Base-by-base conservation (phyloP, 2,113 vertebrate species). In the Centropus bengalensis region DNA sequence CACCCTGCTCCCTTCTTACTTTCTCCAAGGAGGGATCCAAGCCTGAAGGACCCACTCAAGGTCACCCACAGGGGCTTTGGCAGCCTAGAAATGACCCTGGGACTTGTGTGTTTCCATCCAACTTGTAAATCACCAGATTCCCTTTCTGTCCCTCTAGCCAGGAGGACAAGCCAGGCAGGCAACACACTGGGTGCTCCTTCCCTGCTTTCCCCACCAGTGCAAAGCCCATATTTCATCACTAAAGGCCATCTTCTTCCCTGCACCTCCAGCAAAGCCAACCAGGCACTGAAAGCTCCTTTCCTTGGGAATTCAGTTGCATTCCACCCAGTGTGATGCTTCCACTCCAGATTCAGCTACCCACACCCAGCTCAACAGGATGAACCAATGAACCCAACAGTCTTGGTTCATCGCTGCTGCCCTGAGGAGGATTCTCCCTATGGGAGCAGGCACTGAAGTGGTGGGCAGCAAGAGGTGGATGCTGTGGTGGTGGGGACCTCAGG, bases 61-160 rank as follows among this genome's bases (percentile, higher is more conserved):
- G 60, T 71, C 8, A 0, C 1, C 4, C 18, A 2, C 0, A 3
- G 55, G 88, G 51, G 30, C n/a, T 88, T 21, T 44, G 59, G 59
- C 54, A 49, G 55, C 26, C 27, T 55, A 66, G 74, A n/a, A 81
- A 40, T 10, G 32, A 74, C 24, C 36, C 22, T 1, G 4, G 38
- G 40, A 56, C 1, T 0, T 1, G 1, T 1, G 9, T 28, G 36
- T 52, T 75, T 28, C 47, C 32, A 20, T 2, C 38, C 24, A 49
- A 44, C 32, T 49, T 13, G 12, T 36, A n/a, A 81, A 86, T 56
- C 51, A 26, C 24, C 0, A 0, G 10, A 58, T 63, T 67, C 49
- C 42, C 47, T 59, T 28, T 82, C 58, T 8, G 5, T 38, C 58
- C 17, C 2, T 0, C 5, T 6, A 74, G 12, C 14, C 10, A 33